Evolutionary conservation across 1,140 invertebrate genomes (phyloP).

Genomic region (Arion vulgaris): DNA sequence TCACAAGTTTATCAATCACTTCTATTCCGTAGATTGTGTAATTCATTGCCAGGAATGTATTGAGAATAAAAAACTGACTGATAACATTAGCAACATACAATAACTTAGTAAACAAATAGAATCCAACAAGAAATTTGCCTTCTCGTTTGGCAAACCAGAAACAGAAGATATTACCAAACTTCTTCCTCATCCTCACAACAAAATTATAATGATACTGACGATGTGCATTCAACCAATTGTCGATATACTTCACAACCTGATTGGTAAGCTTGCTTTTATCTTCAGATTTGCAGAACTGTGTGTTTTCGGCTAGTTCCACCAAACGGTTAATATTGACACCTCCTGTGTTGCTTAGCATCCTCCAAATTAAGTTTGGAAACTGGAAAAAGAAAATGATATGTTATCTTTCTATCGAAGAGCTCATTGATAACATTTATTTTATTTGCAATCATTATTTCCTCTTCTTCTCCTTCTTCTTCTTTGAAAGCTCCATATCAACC

Average conservation of each 20-base stretch:
- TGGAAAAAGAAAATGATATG: neutral
- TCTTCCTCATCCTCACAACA: slow-evolving; percentile 28
- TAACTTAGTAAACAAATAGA: slow-evolving; percentile 69
- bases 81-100: slow-evolving; percentile 60
- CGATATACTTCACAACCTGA: slow-evolving; percentile 43
- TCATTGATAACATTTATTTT: too few relatives aligned
- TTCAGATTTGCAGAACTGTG: slow-evolving; percentile 36
- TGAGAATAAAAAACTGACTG: slow-evolving; percentile 61
- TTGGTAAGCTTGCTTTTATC: slow-evolving; percentile 33
- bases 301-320: slow-evolving; percentile 37
- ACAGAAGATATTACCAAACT: slow-evolving; percentile 37
- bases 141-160: slow-evolving; percentile 66
- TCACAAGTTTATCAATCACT: slow-evolving; percentile 10
- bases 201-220: slow-evolving; percentile 40
- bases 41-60: slow-evolving; percentile 56
- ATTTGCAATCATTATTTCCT: too few relatives aligned
- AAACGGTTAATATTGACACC: slow-evolving; percentile 45
- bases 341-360: slow-evolving; percentile 36
- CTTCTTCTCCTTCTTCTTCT: too few relatives aligned
- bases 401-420: too few relatives aligned
- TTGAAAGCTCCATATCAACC: too few relatives aligned
- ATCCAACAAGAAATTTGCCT: slow-evolving; percentile 72
- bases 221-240: slow-evolving; percentile 42
- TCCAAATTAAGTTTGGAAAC: slow-evolving; percentile 44
- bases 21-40: slow-evolving; percentile 38